Evolutionary conservation across 2,888 invertebrate genomes (phyloP).

Genomic region (Sussaba pulchella): DNA sequence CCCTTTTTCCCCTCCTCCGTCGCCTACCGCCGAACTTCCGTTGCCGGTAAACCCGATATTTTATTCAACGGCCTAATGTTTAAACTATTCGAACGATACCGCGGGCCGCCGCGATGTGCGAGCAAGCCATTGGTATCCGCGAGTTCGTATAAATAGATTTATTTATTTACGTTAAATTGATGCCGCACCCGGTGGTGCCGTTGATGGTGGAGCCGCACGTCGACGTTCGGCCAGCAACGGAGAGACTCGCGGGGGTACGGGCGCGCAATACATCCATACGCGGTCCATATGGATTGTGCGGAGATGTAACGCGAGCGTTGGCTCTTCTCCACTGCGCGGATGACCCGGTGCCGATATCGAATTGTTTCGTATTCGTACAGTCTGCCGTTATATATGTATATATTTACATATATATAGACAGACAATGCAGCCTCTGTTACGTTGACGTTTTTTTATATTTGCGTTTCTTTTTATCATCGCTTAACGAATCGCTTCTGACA

Average conservation of each 20-base stretch:
- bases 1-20: not conserved
- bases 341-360: constrained; percentile 71
- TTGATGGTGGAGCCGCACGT: constrained; percentile 71
- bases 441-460: constrained; percentile 80
- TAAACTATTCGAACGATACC: constrained; percentile 77
- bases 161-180: constrained; percentile 82
- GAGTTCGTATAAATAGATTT: constrained; percentile 79
- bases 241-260: not conserved
- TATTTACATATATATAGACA: too few species aligned
- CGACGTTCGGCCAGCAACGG: constrained; percentile 47
- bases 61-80: constrained; percentile 80
- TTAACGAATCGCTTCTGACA: constrained; percentile 78
- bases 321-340: constrained; percentile 18
- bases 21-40: too few species aligned
- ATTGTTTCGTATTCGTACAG: constrained; percentile 80
- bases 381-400: constrained; percentile 51
- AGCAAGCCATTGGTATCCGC: constrained; percentile 46
- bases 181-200: constrained; percentile 69
- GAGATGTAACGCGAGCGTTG: constrained; percentile 26
- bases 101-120: constrained; percentile 45
- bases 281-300: constrained; percentile 11
- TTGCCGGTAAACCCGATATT: constrained; percentile 72
- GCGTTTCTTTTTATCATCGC: constrained; percentile 82
- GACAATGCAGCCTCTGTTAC: constrained; percentile 54
- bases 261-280: constrained; percentile 27